phyloP scores from a whole-genome alignment of 2,888 invertebrate species.

The Sericinus montela region DNA sequence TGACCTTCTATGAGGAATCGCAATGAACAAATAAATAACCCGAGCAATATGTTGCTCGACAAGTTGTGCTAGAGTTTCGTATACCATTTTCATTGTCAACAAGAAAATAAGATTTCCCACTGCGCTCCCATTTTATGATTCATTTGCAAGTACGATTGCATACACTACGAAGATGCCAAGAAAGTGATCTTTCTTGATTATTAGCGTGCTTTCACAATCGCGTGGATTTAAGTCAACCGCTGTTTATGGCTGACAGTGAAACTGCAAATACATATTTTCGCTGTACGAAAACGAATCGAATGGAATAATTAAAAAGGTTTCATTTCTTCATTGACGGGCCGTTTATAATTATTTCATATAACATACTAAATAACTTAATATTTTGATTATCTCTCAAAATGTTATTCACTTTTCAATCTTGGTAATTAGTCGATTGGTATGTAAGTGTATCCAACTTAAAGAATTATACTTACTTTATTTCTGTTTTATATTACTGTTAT shows the following conservation, averaged over 20 bases:
- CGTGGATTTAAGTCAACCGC: conserved; percentile 5
- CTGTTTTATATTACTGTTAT: too few species aligned
- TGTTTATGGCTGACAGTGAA: conserved; percentile 15
- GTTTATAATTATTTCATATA: too few species aligned
- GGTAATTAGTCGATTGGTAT: too few species aligned
- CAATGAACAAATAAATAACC: too few species aligned
- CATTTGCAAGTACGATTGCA: conserved; percentile 4
- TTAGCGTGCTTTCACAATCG: conserved; percentile 18
- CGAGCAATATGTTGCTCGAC: too few species aligned
- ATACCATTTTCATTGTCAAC: neutral
- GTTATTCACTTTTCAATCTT: too few species aligned
- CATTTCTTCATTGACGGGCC: neutral
- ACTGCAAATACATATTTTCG: conserved; percentile 9
- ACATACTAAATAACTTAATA: too few species aligned
- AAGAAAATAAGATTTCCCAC: neutral
- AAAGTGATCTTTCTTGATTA: conserved; percentile 13
- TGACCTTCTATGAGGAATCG: too few species aligned
- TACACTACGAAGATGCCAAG: conserved; percentile 15
- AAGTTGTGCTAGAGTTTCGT: too few species aligned
- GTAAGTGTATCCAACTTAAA: too few species aligned
- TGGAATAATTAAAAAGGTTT: neutral
- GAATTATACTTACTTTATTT: too few species aligned
- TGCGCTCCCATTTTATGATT: conserved; percentile 1
- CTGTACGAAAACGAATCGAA: neutral
- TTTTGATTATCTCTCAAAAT: too few species aligned